Evolutionary conservation across 2,888 invertebrate genomes (phyloP).

Genomic region (Caenorhabditis wallacei): DNA sequence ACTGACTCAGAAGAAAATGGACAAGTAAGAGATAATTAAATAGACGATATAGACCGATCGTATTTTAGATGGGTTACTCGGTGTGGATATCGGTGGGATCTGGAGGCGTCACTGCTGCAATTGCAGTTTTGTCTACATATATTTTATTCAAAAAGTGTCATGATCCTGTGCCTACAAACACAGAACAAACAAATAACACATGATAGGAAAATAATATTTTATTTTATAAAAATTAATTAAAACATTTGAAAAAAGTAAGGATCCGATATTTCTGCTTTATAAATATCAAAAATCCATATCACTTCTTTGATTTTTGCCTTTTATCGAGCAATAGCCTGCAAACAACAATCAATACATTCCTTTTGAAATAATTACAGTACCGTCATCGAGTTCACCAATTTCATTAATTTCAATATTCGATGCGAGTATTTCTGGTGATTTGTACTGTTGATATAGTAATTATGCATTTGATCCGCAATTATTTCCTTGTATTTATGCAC

Average conservation of each 20-base stretch:
- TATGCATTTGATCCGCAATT: slow-evolving; percentile 41
- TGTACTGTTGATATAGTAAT: slow-evolving; percentile 33
- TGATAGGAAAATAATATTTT: too few species aligned
- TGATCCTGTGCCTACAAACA: too few species aligned
- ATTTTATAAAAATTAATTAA: slow-evolving; percentile 4
- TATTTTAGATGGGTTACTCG: too few species aligned
- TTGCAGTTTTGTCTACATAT: too few species aligned
- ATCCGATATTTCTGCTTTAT: slow-evolving; percentile 37
- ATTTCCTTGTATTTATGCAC: slow-evolving; percentile 45
- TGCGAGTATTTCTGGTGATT: slow-evolving; percentile 39
- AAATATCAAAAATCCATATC: slow-evolving; percentile 42
- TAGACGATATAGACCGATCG: too few species aligned
- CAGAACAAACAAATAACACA: too few species aligned
- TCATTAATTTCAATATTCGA: slow-evolving; percentile 36
- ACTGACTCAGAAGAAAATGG: too few species aligned
- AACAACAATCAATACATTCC: too few species aligned
- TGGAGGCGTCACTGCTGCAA: too few species aligned
- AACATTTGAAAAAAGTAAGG: slow-evolving; percentile 45
- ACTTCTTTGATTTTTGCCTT: slow-evolving; percentile 38
- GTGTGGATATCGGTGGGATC: too few species aligned
- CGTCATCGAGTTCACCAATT: slow-evolving; percentile 30
- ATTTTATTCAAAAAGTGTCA: too few species aligned
- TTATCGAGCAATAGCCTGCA: slow-evolving; percentile 41
- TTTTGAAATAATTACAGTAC: slow-evolving; percentile 5
- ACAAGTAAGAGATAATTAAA: too few species aligned